A percentile compares a stretch with the other conserved stretches of the same genome.
Evolutionary conservation across 1,140 invertebrate genomes (phyloP).

Genomic region (Megalonaias nervosa): DNA sequence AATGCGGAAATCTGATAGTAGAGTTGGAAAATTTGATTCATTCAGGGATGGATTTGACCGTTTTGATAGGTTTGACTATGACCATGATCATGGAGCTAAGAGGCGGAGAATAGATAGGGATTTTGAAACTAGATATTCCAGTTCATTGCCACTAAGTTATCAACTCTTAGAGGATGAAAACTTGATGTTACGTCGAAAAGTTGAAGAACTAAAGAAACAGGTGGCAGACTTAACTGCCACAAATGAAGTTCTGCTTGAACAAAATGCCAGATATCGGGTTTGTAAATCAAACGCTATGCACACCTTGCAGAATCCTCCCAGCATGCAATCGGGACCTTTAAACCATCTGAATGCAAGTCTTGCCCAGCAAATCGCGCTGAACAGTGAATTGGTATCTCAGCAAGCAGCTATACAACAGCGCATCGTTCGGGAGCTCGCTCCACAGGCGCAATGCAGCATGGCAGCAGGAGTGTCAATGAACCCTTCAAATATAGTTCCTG

Average conservation of each 20-base stretch:
- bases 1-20: conserved; percentile 44
- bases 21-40: conserved; percentile 25
- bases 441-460: conserved; percentile 37
- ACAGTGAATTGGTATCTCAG: conserved; percentile 63
- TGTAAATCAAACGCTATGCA: conserved; percentile 71
- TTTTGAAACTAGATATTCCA: conserved; percentile 43
- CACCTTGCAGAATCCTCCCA: conserved; percentile 40
- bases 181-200: conserved; percentile 79
- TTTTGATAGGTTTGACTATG: conserved; percentile 56
- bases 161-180: conserved; percentile 82
- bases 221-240: conserved; percentile 82
- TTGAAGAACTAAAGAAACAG: conserved; percentile 83
- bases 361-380: conserved; percentile 67
- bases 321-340: conserved; percentile 38
- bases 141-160: conserved; percentile 52
- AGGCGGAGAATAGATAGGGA: conserved; percentile 46
- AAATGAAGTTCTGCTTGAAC: conserved; percentile 86
- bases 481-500: conserved; percentile 26
- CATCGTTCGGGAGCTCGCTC: conserved; percentile 42
- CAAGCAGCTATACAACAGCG: conserved; percentile 63
- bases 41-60: conserved; percentile 48
- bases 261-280: conserved; percentile 84
- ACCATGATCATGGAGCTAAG: conserved; percentile 37
- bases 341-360: conserved; percentile 55
- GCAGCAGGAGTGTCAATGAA: conserved; percentile 44